Conservation (phyloP, 1,140 invertebrate species). For the Trichonephila clavata region DNA sequence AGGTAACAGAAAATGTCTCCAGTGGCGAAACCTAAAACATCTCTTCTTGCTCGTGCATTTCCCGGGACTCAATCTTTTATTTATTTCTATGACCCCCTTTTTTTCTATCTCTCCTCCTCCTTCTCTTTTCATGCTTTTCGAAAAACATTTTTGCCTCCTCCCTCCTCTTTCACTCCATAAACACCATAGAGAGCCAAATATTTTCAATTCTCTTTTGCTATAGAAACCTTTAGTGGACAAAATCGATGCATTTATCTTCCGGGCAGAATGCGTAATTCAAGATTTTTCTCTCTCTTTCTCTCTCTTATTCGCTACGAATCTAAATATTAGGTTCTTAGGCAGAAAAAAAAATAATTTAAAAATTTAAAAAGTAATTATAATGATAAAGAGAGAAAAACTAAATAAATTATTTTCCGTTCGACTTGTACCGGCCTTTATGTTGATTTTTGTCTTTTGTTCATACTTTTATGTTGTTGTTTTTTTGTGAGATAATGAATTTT, state of each 20-base stretch:
- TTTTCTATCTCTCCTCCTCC: neutral
- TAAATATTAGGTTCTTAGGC: neutral
- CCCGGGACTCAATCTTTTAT: neutral
- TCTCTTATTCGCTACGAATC: neutral
- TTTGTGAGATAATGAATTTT: no score
- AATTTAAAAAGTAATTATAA: neutral
- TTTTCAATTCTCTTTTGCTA: constrained; percentile 1
- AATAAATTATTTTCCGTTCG: neutral
- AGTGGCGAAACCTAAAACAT: neutral
- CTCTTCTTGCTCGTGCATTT: neutral
- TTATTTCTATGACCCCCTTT: neutral
- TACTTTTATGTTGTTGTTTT: no score
- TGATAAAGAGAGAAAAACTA: neutral
- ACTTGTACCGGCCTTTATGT: neutral
- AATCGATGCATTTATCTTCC: neutral
- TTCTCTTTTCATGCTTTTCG: neutral
- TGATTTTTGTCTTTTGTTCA: no score
- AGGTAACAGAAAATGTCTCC: neutral
- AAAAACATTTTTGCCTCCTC: neutral
- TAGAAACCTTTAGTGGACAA: neutral
- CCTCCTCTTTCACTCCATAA: neutral
- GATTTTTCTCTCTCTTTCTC: neutral
- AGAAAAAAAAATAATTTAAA: neutral
- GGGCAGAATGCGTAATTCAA: neutral
- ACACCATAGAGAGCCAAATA: neutral